Conservation (phyloP, 2,888 invertebrate genomes). For the Amorpha juglandis region DNA sequence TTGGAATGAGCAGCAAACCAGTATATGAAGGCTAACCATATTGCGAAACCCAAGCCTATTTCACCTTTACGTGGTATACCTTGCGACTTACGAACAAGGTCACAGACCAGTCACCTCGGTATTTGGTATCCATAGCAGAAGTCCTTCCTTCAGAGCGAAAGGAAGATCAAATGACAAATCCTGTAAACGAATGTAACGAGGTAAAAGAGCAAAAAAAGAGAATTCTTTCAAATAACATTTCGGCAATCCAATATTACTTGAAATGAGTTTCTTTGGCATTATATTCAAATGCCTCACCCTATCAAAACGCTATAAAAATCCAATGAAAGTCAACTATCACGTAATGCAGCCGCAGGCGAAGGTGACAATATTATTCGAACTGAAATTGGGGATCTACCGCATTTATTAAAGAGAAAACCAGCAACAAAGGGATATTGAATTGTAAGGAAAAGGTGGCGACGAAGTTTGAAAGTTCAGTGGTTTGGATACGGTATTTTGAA, state of each 20-base stretch:
- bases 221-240: background rate
- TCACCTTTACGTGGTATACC: too few relatives aligned
- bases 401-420: conserved; percentile 82
- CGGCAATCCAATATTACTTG: conserved; percentile 6
- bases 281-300: conserved; percentile 27
- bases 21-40: too few relatives aligned
- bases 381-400: conserved; percentile 75
- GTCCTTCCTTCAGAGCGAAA: too few relatives aligned
- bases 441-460: conserved; percentile 63
- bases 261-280: conserved; percentile 19
- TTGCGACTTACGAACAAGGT: too few relatives aligned
- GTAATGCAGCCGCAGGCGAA: conserved; percentile 45
- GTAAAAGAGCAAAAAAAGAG: background rate
- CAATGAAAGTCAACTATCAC: conserved; percentile 58
- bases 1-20: too few relatives aligned
- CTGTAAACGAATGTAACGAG: background rate
- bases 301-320: conserved; percentile 37
- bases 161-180: too few relatives aligned
- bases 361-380: conserved; percentile 82
- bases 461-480: conserved; percentile 45
- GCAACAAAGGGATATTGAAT: conserved; percentile 84
- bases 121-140: too few relatives aligned
- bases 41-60: too few relatives aligned
- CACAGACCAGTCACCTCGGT: too few relatives aligned
- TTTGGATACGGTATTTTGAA: conserved; percentile 43